Conservation (phyloP, 2,113 vertebrate species). For the Psilopsiagon aurifrons region DNA sequence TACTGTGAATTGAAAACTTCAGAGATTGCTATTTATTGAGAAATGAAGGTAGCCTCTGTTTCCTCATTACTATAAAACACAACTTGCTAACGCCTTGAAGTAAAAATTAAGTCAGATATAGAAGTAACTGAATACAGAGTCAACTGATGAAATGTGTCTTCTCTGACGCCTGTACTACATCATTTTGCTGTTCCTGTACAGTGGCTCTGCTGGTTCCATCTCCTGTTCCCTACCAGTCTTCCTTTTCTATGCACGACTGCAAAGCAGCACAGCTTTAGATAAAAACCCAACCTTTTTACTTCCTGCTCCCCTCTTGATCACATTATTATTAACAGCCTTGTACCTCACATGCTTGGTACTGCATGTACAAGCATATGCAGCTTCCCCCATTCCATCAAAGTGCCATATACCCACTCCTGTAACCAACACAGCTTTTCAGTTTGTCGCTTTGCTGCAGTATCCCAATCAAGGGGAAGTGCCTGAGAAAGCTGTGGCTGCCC, state of each 20-base stretch:
- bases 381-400: neutral
- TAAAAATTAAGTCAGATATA: neutral
- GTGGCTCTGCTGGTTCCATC: neutral
- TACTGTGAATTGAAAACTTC: neutral
- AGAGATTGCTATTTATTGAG: neutral
- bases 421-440: no score
- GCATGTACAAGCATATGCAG: fast-evolving
- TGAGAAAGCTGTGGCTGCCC: neutral
- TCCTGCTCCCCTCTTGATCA: neutral
- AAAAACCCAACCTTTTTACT: neutral
- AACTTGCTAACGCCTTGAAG: neutral
- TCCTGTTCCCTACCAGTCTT: neutral
- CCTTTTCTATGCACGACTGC: neutral
- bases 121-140: neutral
- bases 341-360: no score
- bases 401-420: fast-evolving
- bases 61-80: neutral
- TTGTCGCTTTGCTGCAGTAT: neutral
- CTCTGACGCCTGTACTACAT: neutral
- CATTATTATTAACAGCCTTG: neutral
- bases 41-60: neutral
- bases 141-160: neutral
- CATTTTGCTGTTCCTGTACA: neutral
- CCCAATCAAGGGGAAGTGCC: neutral
- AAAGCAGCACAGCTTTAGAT: neutral